Percentiles rank a stretch among this genome's conserved stretches.
Conservation (phyloP, 2,113 vertebrate genomes). For the Phycodurus eques region DNA sequence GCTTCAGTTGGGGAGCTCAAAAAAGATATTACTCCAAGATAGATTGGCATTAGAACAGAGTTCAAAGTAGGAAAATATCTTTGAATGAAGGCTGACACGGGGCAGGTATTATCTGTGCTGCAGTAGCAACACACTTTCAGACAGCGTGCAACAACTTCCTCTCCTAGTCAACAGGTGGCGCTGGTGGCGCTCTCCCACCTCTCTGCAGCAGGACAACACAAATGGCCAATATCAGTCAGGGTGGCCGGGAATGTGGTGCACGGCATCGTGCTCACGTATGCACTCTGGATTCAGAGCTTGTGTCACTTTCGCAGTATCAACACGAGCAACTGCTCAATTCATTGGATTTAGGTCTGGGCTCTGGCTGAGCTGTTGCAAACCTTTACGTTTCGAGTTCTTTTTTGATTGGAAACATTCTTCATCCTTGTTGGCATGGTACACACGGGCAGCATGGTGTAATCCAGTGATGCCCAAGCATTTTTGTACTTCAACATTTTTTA, state of each 20-base stretch:
- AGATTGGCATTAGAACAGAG: background rate
- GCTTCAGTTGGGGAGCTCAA: background rate
- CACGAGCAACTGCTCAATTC: too few relatives aligned
- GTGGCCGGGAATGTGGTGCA: too few relatives aligned
- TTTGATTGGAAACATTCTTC: too few relatives aligned
- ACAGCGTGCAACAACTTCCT: slow-evolving; percentile 27
- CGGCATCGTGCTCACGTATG: too few relatives aligned
- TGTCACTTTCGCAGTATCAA: background rate
- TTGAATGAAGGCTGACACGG: slow-evolving; percentile 23
- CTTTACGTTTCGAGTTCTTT: too few relatives aligned
- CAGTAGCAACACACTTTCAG: slow-evolving; percentile 11
- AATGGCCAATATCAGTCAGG: background rate
- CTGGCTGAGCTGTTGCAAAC: too few relatives aligned
- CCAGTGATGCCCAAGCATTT: too few relatives aligned
- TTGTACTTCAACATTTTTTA: too few relatives aligned
- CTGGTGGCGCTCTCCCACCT: slow-evolving; percentile 83
- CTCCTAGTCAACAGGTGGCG: slow-evolving; percentile 88
- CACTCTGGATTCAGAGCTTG: background rate
- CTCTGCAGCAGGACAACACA: slow-evolving; percentile 41
- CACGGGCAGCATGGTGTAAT: too few relatives aligned
- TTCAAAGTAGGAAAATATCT: slow-evolving; percentile 16
- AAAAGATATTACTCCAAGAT: background rate
- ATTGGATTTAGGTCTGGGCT: too few relatives aligned
- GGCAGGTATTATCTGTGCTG: background rate
- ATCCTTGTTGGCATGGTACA: too few relatives aligned